Evolutionary conservation across 1,140 invertebrate species (phyloP).

Genomic region (Brachionus sp.): DNA sequence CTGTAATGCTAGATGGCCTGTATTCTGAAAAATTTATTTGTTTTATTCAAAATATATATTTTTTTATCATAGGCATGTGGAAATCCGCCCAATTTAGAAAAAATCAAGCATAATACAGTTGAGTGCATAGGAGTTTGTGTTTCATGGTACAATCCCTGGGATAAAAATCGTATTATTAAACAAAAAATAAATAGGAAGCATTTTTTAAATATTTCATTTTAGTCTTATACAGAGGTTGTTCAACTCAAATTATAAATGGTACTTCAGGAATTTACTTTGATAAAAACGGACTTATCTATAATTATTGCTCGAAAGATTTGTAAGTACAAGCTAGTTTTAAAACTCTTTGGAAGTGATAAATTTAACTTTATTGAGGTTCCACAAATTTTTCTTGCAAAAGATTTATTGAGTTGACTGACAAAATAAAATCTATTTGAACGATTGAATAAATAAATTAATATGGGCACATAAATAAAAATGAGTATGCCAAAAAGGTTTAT

Average conservation of each 20-base stretch:
- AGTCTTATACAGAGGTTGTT: slow-evolving; percentile 35
- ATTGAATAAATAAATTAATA: too few relatives aligned
- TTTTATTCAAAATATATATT: not conserved
- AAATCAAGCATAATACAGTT: slow-evolving; percentile 13
- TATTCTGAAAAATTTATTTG: not conserved
- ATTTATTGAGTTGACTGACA: too few relatives aligned
- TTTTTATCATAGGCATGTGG: not conserved
- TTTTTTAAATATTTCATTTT: not conserved
- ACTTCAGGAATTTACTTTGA: slow-evolving; percentile 15
- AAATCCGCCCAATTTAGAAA: slow-evolving; percentile 5
- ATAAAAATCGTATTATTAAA: not conserved
- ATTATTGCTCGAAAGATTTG: slow-evolving; percentile 20
- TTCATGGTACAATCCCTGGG: slow-evolving; percentile 19
- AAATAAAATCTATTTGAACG: too few relatives aligned
- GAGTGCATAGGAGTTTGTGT: not conserved
- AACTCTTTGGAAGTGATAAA: too few relatives aligned
- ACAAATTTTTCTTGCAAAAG: too few relatives aligned
- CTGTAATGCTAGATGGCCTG: slow-evolving; percentile 9
- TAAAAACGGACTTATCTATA: slow-evolving; percentile 30
- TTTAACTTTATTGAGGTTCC: too few relatives aligned
- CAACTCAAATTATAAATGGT: not conserved
- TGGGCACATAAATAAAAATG: too few relatives aligned
- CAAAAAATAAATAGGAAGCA: not conserved
- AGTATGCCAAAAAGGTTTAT: too few relatives aligned
- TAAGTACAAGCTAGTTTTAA: not conserved